Conservation (phyloP, 2,113 vertebrate species). For the Mohoua ochrocephala region DNA sequence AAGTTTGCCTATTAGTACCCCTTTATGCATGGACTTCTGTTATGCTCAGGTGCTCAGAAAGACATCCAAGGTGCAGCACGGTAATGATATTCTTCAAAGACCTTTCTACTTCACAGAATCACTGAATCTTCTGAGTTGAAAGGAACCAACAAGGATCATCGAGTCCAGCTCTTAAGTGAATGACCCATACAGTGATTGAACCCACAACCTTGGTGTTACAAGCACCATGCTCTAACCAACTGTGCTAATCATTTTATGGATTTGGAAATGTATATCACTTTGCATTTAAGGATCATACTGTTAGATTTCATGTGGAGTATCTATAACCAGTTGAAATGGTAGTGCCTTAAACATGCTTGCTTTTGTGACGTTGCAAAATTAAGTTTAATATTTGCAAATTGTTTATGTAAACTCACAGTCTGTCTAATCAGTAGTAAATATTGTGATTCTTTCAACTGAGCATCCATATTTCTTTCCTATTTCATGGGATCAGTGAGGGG, state of each 20-base stretch:
- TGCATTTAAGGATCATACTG: neutral
- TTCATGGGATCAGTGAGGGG: neutral
- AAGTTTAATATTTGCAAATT: neutral
- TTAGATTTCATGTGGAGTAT: neutral
- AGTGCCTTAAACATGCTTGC: neutral
- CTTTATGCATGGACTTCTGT: neutral
- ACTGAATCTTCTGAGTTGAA: neutral
- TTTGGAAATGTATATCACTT: neutral
- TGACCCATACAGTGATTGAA: neutral
- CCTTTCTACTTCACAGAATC: neutral
- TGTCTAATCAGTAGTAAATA: neutral
- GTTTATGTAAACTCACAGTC: neutral
- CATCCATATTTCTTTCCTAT: neutral
- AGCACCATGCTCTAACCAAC: neutral
- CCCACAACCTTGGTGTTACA: neutral
- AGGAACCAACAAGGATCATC: neutral
- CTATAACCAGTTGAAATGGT: neutral
- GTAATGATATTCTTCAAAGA: neutral
- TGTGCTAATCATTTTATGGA: neutral
- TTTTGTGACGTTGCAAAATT: neutral
- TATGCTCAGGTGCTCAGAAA: neutral
- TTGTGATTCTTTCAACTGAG: neutral
- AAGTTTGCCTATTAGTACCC: neutral
- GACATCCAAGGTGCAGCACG: neutral
- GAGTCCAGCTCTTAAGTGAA: neutral